Conservation (phyloP, 2,888 invertebrate genomes). For the Melanargia galathea region DNA sequence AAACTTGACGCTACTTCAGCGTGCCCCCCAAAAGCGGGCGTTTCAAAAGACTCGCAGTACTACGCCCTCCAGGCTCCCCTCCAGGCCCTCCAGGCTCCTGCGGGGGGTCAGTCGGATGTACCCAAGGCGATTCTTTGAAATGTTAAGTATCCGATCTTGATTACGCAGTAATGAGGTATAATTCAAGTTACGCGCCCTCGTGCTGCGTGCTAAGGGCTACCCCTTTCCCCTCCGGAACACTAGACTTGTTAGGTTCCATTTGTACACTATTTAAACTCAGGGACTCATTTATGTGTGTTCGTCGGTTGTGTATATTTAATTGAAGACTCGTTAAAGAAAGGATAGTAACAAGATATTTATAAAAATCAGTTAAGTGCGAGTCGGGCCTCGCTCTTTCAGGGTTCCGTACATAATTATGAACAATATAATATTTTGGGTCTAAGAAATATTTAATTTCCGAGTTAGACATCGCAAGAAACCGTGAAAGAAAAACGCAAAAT, state of each 20-base stretch:
- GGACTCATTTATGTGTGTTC: not conserved
- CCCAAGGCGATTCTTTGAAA: slow-evolving; percentile 40
- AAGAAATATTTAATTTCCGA: no score
- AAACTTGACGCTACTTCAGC: slow-evolving; percentile 41
- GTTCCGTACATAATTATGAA: no score
- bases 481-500: no score
- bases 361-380: no score
- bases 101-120: slow-evolving; percentile 35
- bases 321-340: not conserved
- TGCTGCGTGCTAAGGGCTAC: no score
- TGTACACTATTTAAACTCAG: not conserved
- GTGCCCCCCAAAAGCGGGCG: slow-evolving; percentile 42
- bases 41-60: slow-evolving; percentile 39
- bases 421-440: no score
- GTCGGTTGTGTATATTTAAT: not conserved
- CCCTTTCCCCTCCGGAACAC: not conserved
- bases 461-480: no score
- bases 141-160: slow-evolving; percentile 36
- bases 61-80: slow-evolving; percentile 24
- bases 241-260: not conserved
- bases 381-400: no score
- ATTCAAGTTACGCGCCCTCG: slow-evolving; percentile 19
- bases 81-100: no score
- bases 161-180: slow-evolving; percentile 39
- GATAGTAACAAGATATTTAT: no score